Evolutionary conservation across 2,888 invertebrate genomes (phyloP), one percentile per base, ranked within the genome.

Genomic region (Hypomecis punctinalis): DNA sequence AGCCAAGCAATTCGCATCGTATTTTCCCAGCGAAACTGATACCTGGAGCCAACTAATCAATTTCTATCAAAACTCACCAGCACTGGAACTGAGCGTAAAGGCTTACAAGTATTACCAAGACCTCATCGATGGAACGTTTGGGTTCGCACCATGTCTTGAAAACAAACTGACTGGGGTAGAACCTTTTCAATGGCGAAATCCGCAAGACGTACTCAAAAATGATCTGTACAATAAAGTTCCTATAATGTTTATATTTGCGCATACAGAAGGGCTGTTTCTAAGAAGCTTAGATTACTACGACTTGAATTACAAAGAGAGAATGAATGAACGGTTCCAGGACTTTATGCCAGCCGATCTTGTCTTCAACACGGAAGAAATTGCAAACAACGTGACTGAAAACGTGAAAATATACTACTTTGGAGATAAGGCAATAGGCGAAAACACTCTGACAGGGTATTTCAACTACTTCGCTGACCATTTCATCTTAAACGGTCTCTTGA

Each of bases 121-220:
- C 54, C 59, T 77, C 5, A 77, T 70, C 7, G 79, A 80, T 56
- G 80, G 81, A 0, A 76, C 73, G 0, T 75, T 78, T 57, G 84
- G 81, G 0, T 83, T 83, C 11, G 79, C 72, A 0, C 82, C 82
- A 0, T 83, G 84, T 54, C 51, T 82, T 1, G 82, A 84, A 43
- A 75, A 58, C 23, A 67, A 68, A 37, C 6, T 73, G 5, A 56
- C 53, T 6, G 65, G 67, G 0, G 60, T 53, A 3, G 61, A 72
- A 10, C 60, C 76, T 0, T 73, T 82, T 42, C 61, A 82, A 8
- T 69, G 67, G 7, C 64, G 69, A 43, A 37, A 72, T 4, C 79
- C 81, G 5, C 43, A 61, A 5, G 58, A 75, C 5, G 67, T 75
- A 13, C 54, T 82, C 5, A 72, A 54, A 11, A 65, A 66, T 33